phyloP scores from a whole-genome alignment of 2,113 vertebrate genomes.

The Apaloderma vittatum region DNA sequence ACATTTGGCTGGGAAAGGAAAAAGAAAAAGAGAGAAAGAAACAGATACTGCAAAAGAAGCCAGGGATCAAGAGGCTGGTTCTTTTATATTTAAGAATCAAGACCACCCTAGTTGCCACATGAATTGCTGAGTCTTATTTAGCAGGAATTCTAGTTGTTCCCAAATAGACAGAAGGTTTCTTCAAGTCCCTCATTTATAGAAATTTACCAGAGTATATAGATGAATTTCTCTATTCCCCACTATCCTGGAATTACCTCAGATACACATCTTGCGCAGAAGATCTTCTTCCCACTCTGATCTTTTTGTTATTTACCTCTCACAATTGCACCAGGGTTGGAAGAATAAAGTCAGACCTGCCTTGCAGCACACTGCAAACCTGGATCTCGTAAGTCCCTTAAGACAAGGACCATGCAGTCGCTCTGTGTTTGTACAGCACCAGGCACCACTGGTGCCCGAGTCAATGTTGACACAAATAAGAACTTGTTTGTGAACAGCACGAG shows the following conservation, averaged over 20 bases:
- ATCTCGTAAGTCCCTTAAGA: background rate
- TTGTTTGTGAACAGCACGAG: background rate
- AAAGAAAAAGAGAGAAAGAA: background rate
- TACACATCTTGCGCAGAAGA: background rate
- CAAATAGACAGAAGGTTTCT: background rate
- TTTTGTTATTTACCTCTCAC: background rate
- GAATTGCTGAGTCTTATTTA: background rate
- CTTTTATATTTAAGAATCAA: slow-evolving; percentile 22
- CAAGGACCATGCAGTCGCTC: background rate
- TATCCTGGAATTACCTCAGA: background rate
- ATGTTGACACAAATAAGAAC: background rate
- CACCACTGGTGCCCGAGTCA: background rate
- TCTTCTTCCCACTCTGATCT: background rate
- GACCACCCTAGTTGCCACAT: slow-evolving; percentile 58
- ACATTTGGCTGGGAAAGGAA: slow-evolving; percentile 39
- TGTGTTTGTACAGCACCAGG: background rate
- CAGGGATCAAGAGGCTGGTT: background rate
- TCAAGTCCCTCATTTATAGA: background rate
- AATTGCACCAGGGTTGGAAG: background rate
- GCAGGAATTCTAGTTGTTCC: background rate
- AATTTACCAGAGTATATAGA: background rate
- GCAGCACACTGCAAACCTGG: background rate
- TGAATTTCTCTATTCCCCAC: background rate
- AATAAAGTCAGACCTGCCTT: background rate
- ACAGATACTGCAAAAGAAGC: background rate